Conservation (phyloP, 2,888 invertebrate species). For the Lithophane ornitopus region DNA sequence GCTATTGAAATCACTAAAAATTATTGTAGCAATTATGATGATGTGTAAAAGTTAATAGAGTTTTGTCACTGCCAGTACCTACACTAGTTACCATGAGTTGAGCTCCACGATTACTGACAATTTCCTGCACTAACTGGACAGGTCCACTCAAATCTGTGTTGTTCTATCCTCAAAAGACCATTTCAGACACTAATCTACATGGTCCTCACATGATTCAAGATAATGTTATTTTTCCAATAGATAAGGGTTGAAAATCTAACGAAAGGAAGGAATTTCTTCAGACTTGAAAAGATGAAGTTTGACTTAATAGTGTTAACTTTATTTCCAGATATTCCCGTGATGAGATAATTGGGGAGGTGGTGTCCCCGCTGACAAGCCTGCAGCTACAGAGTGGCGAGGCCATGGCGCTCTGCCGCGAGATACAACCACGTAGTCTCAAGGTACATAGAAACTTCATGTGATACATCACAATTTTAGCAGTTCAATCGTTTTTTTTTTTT, state of each 20-base stretch:
- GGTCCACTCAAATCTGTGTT: too few species aligned
- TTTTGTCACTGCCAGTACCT: background rate
- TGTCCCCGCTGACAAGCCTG: slow-evolving; percentile 95
- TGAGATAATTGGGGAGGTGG: slow-evolving; percentile 99
- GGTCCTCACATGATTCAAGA: too few species aligned
- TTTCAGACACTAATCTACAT: too few species aligned
- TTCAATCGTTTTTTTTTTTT: too few species aligned
- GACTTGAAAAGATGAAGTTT: background rate
- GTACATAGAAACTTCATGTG: slow-evolving; percentile 81
- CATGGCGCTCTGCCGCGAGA: slow-evolving; percentile 95
- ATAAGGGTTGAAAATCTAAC: background rate
- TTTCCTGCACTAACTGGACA: too few species aligned
- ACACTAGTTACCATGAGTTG: background rate
- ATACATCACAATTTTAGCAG: background rate
- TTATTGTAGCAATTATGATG: background rate
- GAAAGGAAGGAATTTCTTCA: background rate
- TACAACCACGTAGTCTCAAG: slow-evolving; percentile 98
- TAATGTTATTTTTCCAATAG: too few species aligned
- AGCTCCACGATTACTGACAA: too few species aligned
- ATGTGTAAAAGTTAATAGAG: background rate
- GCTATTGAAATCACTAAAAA: background rate
- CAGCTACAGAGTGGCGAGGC: slow-evolving; percentile 92
- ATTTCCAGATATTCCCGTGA: slow-evolving; percentile 97
- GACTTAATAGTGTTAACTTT: background rate
- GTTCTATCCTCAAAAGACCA: too few species aligned